Conservation (phyloP, 2,113 vertebrate species). For the Garra rufa region DNA sequence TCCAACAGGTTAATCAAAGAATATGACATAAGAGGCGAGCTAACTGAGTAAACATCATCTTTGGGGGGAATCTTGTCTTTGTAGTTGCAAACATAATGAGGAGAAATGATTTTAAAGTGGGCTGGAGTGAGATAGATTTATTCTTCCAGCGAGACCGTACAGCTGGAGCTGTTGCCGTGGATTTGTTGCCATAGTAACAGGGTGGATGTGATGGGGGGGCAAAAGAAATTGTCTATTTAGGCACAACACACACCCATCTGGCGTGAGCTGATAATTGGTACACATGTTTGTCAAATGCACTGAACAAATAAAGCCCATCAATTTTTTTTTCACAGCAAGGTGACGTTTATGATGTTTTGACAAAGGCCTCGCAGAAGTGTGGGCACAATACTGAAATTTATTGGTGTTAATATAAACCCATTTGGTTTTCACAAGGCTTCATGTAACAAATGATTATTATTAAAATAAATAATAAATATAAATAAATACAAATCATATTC, state of each 20-base stretch:
- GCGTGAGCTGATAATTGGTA: slow-evolving; percentile 49
- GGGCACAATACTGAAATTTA: not conserved
- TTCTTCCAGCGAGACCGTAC: slow-evolving; percentile 7
- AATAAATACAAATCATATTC: no score
- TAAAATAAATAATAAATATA: no score
- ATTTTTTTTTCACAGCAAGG: not conserved
- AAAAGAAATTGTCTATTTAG: slow-evolving; percentile 4
- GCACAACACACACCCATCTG: slow-evolving; percentile 44
- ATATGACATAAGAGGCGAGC: not conserved
- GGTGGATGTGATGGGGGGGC: slow-evolving; percentile 27
- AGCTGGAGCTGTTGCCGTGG: slow-evolving; percentile 52
- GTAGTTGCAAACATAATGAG: slow-evolving; percentile 20
- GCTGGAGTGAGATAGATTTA: slow-evolving; percentile 14
- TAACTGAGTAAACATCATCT: slow-evolving; percentile 17
- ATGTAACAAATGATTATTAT: not conserved
- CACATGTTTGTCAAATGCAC: slow-evolving; percentile 51
- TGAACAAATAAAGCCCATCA: slow-evolving; percentile 7
- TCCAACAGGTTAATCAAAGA: slow-evolving; percentile 21
- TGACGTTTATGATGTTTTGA: not conserved
- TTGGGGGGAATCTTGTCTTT: slow-evolving; percentile 10
- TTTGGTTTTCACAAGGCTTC: not conserved
- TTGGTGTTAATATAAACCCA: not conserved
- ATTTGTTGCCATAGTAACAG: slow-evolving; percentile 57
- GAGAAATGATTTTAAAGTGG: slow-evolving; percentile 20
- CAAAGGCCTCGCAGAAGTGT: not conserved